Evolutionary conservation across 2,888 invertebrate genomes (phyloP).

Genomic region (Polydesmus complanatus): DNA sequence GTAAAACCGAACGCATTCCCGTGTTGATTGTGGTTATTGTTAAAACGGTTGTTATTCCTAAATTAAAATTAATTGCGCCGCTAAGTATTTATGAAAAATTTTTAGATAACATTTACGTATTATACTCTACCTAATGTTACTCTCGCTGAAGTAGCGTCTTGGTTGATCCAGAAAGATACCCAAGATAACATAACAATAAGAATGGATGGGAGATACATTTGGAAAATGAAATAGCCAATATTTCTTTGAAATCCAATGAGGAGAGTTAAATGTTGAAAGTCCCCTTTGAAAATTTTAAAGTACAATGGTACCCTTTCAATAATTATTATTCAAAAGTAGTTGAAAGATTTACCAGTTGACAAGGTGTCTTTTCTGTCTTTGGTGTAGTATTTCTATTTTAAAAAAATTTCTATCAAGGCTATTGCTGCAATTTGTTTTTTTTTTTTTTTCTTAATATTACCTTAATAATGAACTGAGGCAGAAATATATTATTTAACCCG

Average conservation of each 20-base stretch:
- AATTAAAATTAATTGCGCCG: slow-evolving; percentile 24
- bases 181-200: slow-evolving; percentile 95
- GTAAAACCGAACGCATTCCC: slow-evolving; percentile 89
- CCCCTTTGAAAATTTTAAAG: slow-evolving; percentile 33
- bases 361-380: slow-evolving; percentile 84
- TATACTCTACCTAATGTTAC: slow-evolving; percentile 96
- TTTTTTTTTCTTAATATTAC: no score
- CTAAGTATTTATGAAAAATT: no score
- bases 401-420: no score
- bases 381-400: no score
- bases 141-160: slow-evolving; percentile 91
- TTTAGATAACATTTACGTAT: no score
- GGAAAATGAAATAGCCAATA: slow-evolving; percentile 96
- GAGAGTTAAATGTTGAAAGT: slow-evolving; percentile 80
- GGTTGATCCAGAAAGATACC: slow-evolving; percentile 98
- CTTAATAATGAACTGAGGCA: slow-evolving; percentile 93
- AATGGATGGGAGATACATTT: slow-evolving; percentile 91
- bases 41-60: slow-evolving; percentile 93
- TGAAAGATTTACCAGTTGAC: slow-evolving; percentile 55
- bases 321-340: neutral
- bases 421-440: no score
- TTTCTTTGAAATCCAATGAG: slow-evolving; percentile 87
- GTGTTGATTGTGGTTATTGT: slow-evolving; percentile 99
- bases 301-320: neutral
- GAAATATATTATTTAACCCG: slow-evolving; percentile 83